Evolutionary conservation across 2,113 vertebrate species (phyloP).

Genomic region (Podocnemis expansa): DNA sequence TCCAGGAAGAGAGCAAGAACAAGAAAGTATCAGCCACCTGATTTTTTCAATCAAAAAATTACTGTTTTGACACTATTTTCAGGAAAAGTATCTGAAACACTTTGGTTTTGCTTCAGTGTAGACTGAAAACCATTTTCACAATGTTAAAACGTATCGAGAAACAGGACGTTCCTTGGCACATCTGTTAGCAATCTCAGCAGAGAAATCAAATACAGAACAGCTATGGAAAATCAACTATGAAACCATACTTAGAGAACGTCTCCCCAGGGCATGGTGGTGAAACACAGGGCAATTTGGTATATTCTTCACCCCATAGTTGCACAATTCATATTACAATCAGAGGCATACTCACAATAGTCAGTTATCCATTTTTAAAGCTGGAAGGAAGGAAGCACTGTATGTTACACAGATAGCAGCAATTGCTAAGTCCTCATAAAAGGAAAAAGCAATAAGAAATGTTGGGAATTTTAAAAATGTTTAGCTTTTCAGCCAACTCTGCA

Average conservation of each 20-base stretch:
- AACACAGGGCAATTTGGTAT: not conserved
- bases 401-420: not conserved
- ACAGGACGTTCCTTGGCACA: not conserved
- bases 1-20: not conserved
- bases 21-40: not conserved
- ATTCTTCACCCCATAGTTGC: not conserved
- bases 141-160: not conserved
- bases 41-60: not conserved
- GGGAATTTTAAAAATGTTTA: not conserved
- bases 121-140: not conserved
- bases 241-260: not conserved
- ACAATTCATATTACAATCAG: not conserved
- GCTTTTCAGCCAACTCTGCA: not conserved
- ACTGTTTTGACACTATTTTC: not conserved
- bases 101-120: not conserved
- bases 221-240: not conserved
- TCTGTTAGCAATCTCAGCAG: not conserved
- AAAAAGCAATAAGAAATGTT: not conserved
- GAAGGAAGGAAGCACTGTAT: not conserved
- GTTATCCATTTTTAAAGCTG: not conserved
- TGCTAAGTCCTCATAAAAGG: not conserved
- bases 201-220: not conserved
- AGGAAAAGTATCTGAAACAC: not conserved
- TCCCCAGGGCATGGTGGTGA: fast-evolving
- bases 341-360: not conserved